Evolutionary conservation across 2,888 invertebrate genomes (phyloP).

Genomic region (Acanthosepion esculentum): DNA sequence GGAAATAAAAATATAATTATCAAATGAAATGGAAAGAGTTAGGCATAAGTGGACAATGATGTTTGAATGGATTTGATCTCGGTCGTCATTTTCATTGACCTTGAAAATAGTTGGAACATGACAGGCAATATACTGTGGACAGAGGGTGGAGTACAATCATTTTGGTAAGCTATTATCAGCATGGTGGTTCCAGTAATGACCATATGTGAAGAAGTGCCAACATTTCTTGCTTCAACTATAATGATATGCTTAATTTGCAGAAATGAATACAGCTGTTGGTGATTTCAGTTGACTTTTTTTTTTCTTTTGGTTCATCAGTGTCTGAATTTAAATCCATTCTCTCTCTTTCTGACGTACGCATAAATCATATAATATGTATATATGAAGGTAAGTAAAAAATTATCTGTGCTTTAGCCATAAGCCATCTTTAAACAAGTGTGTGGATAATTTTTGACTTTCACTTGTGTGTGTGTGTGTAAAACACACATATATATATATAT

Average conservation of each 20-base stretch:
- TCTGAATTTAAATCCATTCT: background rate
- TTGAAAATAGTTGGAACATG: background rate
- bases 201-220: background rate
- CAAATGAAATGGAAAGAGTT: too few relatives aligned
- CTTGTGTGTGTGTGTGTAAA: background rate
- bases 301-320: background rate
- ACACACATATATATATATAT: background rate
- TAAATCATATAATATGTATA: background rate
- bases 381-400: background rate
- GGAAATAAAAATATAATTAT: too few relatives aligned
- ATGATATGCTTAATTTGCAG: background rate
- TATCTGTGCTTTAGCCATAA: too few relatives aligned
- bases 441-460: too few relatives aligned
- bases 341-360: background rate
- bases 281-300: background rate
- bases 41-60: too few relatives aligned
- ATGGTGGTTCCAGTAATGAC: background rate
- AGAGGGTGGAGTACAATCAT: background rate
- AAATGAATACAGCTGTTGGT: background rate
- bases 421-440: too few relatives aligned
- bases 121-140: background rate
- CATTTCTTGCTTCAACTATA: background rate
- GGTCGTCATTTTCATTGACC: background rate
- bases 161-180: background rate
- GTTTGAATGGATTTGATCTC: background rate